Evolutionary conservation across 2,888 invertebrate genomes (phyloP).

Genomic region (Apamea monoglypha): DNA sequence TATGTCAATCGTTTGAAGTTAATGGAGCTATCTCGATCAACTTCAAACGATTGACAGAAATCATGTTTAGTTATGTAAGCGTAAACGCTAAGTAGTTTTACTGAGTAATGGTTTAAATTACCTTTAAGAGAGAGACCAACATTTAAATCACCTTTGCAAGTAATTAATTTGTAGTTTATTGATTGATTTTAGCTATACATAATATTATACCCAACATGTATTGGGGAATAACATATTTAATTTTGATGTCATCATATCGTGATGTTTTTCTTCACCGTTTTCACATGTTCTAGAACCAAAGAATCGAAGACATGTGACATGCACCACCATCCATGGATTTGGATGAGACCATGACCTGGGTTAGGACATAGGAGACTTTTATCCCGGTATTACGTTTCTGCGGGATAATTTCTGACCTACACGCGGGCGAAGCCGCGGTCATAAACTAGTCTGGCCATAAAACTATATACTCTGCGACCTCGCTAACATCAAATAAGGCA

Average conservation of each 20-base stretch:
- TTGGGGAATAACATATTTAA: background rate
- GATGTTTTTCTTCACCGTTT: too few species aligned
- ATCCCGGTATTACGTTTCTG: background rate
- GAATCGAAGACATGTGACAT: background rate
- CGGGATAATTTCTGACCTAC: background rate
- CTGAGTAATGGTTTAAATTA: background rate
- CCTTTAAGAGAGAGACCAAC: background rate
- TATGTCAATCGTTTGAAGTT: background rate
- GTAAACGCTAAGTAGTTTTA: background rate
- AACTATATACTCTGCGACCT: constrained; percentile 2
- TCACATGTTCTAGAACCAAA: background rate
- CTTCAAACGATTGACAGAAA: too few species aligned
- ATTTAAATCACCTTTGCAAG: too few species aligned
- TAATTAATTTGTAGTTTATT: too few species aligned
- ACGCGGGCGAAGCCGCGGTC: background rate
- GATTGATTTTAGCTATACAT: too few species aligned
- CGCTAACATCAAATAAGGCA: constrained; percentile 19
- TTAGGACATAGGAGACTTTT: background rate
- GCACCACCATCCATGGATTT: background rate
- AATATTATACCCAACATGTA: too few species aligned
- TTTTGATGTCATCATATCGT: too few species aligned
- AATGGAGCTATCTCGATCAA: too few species aligned
- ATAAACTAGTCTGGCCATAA: background rate
- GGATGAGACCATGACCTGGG: too few species aligned
- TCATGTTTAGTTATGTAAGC: too few species aligned